phyloP scores from a whole-genome alignment of 2,888 invertebrate species.

The Acanthosepion lycidas region DNA sequence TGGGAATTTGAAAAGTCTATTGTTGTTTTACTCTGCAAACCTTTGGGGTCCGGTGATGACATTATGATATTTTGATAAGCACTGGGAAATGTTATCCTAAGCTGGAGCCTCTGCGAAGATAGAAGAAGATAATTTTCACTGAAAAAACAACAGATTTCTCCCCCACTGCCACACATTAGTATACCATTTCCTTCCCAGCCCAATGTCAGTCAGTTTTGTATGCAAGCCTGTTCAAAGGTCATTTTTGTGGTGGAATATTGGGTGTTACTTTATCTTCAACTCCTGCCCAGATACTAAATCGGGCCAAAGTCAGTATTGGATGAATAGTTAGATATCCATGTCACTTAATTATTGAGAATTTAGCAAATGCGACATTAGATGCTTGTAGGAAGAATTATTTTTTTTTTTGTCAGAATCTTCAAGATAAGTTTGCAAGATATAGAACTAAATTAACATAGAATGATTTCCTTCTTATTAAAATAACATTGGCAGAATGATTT shows the following conservation, averaged over 20 bases:
- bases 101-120: background rate
- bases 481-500: too few species aligned
- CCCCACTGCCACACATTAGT: background rate
- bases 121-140: background rate
- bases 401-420: too few species aligned
- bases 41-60: background rate
- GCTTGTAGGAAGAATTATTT: too few species aligned
- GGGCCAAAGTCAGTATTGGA: background rate
- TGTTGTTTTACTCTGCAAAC: background rate
- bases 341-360: too few species aligned
- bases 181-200: background rate
- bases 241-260: background rate
- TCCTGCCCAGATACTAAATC: background rate
- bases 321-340: too few species aligned
- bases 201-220: background rate
- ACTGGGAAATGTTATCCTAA: slow-evolving; percentile 33
- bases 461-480: too few species aligned
- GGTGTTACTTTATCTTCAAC: background rate
- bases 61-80: background rate
- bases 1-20: slow-evolving; percentile 21
- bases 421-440: too few species aligned
- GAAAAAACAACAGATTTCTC: background rate
- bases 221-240: slow-evolving; percentile 6
- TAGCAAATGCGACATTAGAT: too few species aligned
- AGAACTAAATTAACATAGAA: too few species aligned